Evolutionary conservation across 2,113 vertebrate genomes (phyloP).

Genomic region (Heterotilapia buettikoferi): DNA sequence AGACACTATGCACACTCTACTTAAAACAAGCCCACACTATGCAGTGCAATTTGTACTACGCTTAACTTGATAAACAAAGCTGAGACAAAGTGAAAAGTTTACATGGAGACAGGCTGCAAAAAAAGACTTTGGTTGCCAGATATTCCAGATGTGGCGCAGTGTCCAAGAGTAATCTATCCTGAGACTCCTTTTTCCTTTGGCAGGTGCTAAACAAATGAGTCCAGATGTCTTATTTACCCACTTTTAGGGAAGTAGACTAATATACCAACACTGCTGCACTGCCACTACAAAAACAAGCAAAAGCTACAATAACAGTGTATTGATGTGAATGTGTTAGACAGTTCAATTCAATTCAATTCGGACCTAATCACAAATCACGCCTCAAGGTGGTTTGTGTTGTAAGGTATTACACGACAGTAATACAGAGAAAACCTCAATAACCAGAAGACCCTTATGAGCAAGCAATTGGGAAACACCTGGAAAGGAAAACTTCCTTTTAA

Average conservation of each 20-base stretch:
- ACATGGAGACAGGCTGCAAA: background rate
- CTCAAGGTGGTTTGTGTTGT: background rate
- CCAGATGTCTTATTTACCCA: background rate
- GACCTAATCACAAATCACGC: rapidly evolving
- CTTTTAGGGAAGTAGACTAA: background rate
- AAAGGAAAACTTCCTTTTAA: background rate
- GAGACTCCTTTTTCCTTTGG: background rate
- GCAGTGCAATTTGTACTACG: background rate
- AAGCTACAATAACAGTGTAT: background rate
- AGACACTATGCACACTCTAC: background rate
- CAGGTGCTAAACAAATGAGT: background rate
- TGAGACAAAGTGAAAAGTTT: background rate
- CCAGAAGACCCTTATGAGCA: background rate
- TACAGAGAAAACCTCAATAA: background rate
- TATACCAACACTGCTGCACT: background rate
- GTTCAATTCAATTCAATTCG: background rate
- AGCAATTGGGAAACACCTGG: background rate
- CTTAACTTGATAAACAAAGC: background rate
- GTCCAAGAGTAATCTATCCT: background rate
- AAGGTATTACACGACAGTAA: background rate
- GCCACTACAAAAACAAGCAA: background rate
- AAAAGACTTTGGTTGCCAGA: background rate
- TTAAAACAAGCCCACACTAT: background rate
- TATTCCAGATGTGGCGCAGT: background rate
- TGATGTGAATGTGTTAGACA: background rate